A percentile compares a stretch with the other conserved stretches of the same genome.
phyloP scores from a whole-genome alignment of 1,140 invertebrate genomes.

The Melitaea cinxia region DNA sequence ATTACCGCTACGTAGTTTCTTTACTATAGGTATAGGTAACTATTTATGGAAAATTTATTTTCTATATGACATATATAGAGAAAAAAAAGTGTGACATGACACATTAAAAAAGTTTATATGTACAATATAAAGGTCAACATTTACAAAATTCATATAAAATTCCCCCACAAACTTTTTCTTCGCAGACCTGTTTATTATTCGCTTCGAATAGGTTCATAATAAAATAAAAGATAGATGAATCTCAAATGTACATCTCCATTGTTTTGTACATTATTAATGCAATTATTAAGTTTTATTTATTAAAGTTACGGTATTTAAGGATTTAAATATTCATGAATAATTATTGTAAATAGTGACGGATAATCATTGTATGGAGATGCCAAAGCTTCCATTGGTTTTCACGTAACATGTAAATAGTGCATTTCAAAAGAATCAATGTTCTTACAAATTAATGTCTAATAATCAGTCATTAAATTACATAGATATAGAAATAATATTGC shows the following conservation, averaged over 20 bases:
- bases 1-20: too few relatives aligned
- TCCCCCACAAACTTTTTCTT: too few relatives aligned
- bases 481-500: constrained; percentile 57
- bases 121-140: too few relatives aligned
- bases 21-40: too few relatives aligned
- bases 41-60: too few relatives aligned
- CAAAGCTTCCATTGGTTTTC: constrained; percentile 33
- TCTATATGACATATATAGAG: too few relatives aligned
- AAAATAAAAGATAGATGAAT: constrained; percentile 65
- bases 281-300: constrained; percentile 65
- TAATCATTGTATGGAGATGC: constrained; percentile 26
- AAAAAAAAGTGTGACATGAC: too few relatives aligned
- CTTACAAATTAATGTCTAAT: constrained; percentile 43
- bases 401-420: constrained; percentile 18
- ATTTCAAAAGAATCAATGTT: constrained; percentile 1
- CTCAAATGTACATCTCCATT: constrained; percentile 57
- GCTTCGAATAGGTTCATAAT: constrained; percentile 50
- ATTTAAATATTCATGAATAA: constrained; percentile 26
- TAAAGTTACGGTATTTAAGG: constrained; percentile 50
- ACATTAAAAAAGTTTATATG: too few relatives aligned
- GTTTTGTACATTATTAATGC: constrained; percentile 60
- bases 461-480: constrained; percentile 60
- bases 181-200: constrained; percentile 25
- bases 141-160: too few relatives aligned
- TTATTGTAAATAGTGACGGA: too few relatives aligned